Conservation (phyloP, 2,888 invertebrate genomes). For the Arrhopalites spinosus region DNA sequence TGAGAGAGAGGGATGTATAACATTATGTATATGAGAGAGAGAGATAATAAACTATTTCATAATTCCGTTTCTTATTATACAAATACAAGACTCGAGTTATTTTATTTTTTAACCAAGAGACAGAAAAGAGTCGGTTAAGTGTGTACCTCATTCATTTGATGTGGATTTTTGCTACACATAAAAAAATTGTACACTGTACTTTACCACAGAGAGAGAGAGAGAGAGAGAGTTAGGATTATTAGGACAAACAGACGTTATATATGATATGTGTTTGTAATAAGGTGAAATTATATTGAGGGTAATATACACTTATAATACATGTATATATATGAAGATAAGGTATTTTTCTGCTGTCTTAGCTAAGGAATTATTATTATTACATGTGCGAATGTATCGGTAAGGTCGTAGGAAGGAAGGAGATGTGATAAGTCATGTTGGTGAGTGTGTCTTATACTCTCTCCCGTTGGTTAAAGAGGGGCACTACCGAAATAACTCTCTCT, state of each 20-base stretch:
- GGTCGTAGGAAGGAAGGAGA: not conserved
- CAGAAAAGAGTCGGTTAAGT: not conserved
- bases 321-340: too few relatives aligned
- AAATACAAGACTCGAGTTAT: too few relatives aligned
- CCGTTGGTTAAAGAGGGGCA: conserved; percentile 12
- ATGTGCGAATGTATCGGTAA: not conserved
- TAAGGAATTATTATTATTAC: too few relatives aligned
- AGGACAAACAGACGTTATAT: too few relatives aligned
- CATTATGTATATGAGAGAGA: too few relatives aligned
- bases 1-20: too few relatives aligned
- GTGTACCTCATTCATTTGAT: not conserved
- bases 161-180: not conserved
- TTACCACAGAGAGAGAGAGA: not conserved
- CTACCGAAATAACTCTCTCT: conserved; percentile 41
- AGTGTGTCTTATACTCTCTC: not conserved
- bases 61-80: too few relatives aligned
- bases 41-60: too few relatives aligned
- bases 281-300: too few relatives aligned
- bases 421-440: not conserved
- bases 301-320: too few relatives aligned
- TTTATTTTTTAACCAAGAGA: not conserved
- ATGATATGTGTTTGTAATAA: too few relatives aligned
- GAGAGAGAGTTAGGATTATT: conserved; percentile 8
- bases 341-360: too few relatives aligned
- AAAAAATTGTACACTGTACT: not conserved